Evolutionary conservation across 2,888 invertebrate genomes (phyloP).

Genomic region (Busseola fusca): DNA sequence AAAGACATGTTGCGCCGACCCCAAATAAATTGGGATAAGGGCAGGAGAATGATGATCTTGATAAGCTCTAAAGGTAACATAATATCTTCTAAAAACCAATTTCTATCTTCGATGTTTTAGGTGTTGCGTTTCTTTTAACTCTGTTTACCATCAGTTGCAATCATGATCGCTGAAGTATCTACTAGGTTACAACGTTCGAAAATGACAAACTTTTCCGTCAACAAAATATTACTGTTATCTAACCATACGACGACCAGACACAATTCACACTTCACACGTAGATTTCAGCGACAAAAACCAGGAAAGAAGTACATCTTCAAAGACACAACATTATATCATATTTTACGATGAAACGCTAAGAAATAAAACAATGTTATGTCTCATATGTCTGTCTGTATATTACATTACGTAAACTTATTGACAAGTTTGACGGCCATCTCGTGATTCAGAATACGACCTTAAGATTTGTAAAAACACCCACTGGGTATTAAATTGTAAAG

Average conservation of each 20-base stretch:
- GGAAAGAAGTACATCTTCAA: conserved; percentile 38
- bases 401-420: conserved; percentile 32
- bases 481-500: neutral
- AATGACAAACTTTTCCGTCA: neutral
- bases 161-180: too few relatives aligned
- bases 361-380: conserved; percentile 28
- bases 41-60: too few relatives aligned
- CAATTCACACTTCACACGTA: conserved; percentile 13
- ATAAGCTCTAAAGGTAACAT: too few relatives aligned
- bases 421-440: conserved; percentile 31
- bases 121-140: too few relatives aligned
- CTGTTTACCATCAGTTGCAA: too few relatives aligned
- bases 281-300: conserved; percentile 13
- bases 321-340: conserved; percentile 52
- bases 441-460: conserved; percentile 39
- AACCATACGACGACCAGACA: neutral
- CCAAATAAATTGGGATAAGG: too few relatives aligned
- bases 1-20: too few relatives aligned
- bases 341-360: conserved; percentile 41
- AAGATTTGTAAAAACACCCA: conserved; percentile 20
- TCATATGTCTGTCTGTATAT: conserved; percentile 30
- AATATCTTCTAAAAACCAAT: too few relatives aligned
- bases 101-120: too few relatives aligned
- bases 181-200: too few relatives aligned
- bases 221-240: neutral